Base-by-base conservation (phyloP, 2,888 invertebrate genomes). In the Drosophila multiciliata region DNA sequence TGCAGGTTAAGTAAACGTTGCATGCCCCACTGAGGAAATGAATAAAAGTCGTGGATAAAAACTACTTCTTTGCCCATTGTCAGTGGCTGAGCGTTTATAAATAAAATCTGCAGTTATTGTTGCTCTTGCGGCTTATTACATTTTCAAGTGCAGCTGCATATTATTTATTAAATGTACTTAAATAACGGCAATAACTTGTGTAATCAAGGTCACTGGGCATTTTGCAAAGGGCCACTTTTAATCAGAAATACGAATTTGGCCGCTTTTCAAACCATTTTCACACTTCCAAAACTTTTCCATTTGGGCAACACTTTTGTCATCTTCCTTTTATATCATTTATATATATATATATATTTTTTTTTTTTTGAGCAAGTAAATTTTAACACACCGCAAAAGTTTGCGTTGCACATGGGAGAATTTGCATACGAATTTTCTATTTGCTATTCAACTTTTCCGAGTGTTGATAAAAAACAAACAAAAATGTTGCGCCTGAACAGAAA, bases 391-490 rank as follows among this genome's bases (percentile, higher is more conserved):
- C 73, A 78, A 87, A 83, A 86, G 83, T 83, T 86, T 68, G 55
- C 63, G 69, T 45, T 72, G 78, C 84, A 83, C 77, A 75, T 86
- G 78, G 63, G 59, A 71, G 48, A 63, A 82, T 89, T 83, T 83
- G 75, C 87, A 85, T 89, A 77, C 68, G 82, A 87, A 83, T 89
- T 72, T 86, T 86, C 79, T 79, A 79, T 88, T 89, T 87, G 89
- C 61, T 77, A 72, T 82, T 79, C 72, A 89, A 78, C 66, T 81
- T 84, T 78, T 38, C 69, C 54, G 65, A 82, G 58, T 75, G 87
- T 69, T 72, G 72, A 75, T 75, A 75, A 78, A 53, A n/a, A 67
- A 35, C 3, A 26, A 32, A 1, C 2, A 48, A 49, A 73, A 69
- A 60, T 65, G 63, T 57, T 68, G 68, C 60, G 75, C 68, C 72